phyloP scores from a whole-genome alignment of 2,797 vertebrate species.

The Rhinella marina region DNA sequence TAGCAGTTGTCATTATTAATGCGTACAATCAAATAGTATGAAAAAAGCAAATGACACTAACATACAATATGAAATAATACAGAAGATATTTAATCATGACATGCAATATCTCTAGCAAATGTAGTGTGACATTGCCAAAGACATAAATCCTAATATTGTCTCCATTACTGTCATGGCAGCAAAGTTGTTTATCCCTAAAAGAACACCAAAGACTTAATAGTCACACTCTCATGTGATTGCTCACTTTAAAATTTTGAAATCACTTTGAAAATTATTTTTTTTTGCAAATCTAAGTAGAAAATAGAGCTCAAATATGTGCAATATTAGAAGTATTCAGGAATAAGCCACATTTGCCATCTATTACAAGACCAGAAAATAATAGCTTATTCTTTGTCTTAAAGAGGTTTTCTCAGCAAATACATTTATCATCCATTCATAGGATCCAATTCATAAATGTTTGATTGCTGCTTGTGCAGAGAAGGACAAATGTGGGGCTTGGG shows the following conservation, averaged over 20 bases:
- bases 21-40: not conserved
- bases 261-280: too few species aligned
- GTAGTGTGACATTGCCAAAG: not conserved
- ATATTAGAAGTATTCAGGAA: not conserved
- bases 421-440: too few species aligned
- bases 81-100: not conserved
- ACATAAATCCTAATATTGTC: not conserved
- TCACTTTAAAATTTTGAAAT: too few species aligned
- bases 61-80: not conserved
- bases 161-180: not conserved
- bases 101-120: not conserved
- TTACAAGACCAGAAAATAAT: too few species aligned
- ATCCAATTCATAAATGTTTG: too few species aligned
- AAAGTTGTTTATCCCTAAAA: not conserved
- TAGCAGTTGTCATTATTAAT: not conserved
- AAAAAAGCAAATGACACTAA: not conserved
- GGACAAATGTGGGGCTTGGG: too few species aligned
- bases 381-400: too few species aligned
- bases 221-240: not conserved
- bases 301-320: constrained; percentile 18
- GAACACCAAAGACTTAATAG: not conserved
- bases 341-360: too few species aligned
- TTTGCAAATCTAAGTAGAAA: constrained; percentile 7
- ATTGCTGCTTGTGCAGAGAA: too few species aligned
- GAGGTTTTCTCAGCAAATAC: too few species aligned